phyloP scores from a whole-genome alignment of 2,888 invertebrate genomes.

The Phymatocera aterrima region DNA sequence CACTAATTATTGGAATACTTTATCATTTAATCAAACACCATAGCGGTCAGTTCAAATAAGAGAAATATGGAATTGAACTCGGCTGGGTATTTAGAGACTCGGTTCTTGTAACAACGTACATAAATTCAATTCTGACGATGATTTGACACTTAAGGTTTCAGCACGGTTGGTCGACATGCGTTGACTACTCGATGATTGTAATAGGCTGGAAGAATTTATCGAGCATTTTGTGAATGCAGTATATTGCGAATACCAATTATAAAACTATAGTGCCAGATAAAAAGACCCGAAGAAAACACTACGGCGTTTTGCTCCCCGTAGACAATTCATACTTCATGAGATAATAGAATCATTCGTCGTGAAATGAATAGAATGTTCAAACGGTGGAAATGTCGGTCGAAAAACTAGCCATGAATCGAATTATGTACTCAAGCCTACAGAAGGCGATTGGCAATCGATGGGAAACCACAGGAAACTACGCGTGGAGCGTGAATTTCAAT shows the following conservation, averaged over 20 bases:
- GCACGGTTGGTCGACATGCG: not conserved
- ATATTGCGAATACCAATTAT: not conserved
- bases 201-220: constrained; percentile 32
- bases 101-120: not conserved
- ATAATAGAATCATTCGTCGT: not conserved
- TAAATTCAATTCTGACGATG: not conserved
- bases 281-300: not conserved
- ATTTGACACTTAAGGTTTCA: not conserved
- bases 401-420: not conserved
- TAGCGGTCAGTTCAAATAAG: not conserved
- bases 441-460: not conserved
- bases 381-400: not conserved
- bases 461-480: not conserved
- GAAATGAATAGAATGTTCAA: not conserved
- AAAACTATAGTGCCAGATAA: not conserved
- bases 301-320: not conserved
- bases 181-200: constrained; percentile 8
- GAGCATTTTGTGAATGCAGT: not conserved
- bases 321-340: not conserved
- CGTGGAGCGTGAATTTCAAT: too few species aligned
- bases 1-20: constrained; percentile 7
- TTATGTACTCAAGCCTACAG: not conserved
- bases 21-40: not conserved
- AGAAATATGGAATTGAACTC: not conserved
- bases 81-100: not conserved